phyloP scores from a whole-genome alignment of 1,140 invertebrate species.

The Ladona fulva region DNA sequence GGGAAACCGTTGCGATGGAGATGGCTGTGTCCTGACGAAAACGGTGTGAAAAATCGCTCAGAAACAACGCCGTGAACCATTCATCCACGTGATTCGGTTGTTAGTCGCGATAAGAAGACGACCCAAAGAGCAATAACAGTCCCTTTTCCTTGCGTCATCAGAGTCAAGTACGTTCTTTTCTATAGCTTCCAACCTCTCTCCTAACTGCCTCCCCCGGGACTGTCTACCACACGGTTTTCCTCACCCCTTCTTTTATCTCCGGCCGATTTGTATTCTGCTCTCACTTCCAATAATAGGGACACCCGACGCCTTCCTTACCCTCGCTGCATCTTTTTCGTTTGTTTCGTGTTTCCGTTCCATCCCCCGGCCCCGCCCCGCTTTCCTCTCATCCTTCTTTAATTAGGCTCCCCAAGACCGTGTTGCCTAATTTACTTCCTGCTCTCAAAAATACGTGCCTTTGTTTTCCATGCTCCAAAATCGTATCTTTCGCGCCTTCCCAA shows the following conservation, averaged over 20 bases:
- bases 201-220: no score
- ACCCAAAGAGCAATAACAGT: no score
- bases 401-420: background rate
- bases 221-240: background rate
- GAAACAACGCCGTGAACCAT: no score
- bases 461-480: background rate
- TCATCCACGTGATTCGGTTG: no score
- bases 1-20: no score
- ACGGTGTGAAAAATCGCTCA: no score
- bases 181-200: no score
- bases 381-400: background rate
- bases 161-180: no score
- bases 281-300: background rate
- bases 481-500: no score
- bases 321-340: background rate
- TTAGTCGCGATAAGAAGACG: no score
- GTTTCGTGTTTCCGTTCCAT: background rate
- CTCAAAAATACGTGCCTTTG: background rate
- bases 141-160: no score
- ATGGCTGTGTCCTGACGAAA: no score
- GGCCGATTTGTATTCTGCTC: background rate
- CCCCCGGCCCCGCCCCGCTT: background rate
- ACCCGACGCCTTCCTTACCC: background rate
- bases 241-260: background rate
- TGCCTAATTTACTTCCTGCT: constrained; percentile 7